phyloP scores from a whole-genome alignment of 1,140 invertebrate genomes.

The Drosophila mojavensis region DNA sequence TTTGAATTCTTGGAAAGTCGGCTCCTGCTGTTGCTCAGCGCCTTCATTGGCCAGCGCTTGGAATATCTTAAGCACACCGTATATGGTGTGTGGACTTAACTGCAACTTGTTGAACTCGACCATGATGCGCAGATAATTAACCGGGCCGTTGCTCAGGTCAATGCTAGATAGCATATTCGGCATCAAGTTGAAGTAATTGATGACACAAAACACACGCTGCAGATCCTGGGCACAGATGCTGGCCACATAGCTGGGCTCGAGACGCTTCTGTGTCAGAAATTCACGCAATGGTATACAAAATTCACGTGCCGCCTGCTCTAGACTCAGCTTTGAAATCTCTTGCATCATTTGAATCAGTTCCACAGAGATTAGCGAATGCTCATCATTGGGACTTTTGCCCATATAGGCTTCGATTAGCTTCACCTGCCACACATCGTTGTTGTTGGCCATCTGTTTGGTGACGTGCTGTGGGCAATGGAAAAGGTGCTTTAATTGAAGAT shows the following conservation, averaged over 20 bases:
- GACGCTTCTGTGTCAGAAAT: constrained; percentile 56
- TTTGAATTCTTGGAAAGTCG: background rate
- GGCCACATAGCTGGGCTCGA: constrained; percentile 67
- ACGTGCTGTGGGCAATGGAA: constrained; percentile 47
- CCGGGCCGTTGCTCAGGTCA: constrained; percentile 54
- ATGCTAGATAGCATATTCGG: constrained; percentile 81
- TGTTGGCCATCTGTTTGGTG: constrained; percentile 54
- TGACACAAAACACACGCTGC: constrained; percentile 85
- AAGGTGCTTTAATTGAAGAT: background rate
- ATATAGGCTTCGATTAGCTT: constrained; percentile 70
- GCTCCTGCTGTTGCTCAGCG: background rate
- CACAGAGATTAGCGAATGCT: constrained; percentile 68
- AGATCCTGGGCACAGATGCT: constrained; percentile 60
- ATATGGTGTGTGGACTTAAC: constrained; percentile 75
- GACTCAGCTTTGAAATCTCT: constrained; percentile 66
- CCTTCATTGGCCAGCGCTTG: constrained; percentile 53
- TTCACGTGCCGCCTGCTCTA: constrained; percentile 57
- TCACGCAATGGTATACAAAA: constrained; percentile 56
- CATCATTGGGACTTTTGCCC: constrained; percentile 19
- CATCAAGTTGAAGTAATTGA: constrained; percentile 87
- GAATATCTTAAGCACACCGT: constrained; percentile 78
- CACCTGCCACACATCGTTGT: constrained; percentile 79
- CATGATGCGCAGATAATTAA: constrained; percentile 80
- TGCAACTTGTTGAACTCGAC: constrained; percentile 74
- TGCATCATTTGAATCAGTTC: constrained; percentile 73